Base-by-base conservation (phyloP, 2,888 invertebrate genomes). In the Metellina segmentata region DNA sequence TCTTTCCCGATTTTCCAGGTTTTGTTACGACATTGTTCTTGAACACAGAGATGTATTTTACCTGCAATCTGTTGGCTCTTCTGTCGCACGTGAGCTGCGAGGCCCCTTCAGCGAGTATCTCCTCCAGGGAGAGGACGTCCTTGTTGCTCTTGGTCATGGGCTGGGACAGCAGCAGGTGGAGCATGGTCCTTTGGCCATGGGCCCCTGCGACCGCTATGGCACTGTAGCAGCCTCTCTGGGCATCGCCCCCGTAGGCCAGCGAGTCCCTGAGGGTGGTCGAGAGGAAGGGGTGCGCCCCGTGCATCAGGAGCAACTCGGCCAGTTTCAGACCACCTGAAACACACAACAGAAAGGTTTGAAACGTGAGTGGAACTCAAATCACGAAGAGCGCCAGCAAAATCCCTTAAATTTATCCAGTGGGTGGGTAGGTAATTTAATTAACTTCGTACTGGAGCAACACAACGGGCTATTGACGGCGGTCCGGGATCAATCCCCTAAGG, bases 131-230 rank as follows among this genome's bases (percentile, higher is more conserved):
- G 52, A 98, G 95, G 52, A 98, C 97, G 93, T 98, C 97, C 94
- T 96, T 96, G 94, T 95, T 96, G 93, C 95, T 96, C 70, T 86
- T 90, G 8, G 89, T 96, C 83, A 97, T 95, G 0, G 97, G 97
- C 94, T 97, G 97, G 0, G 97, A 96, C n/a, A 97, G 95, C 51
- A 97, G 95, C 94, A 98, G 97, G 91, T 97, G 97, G 77, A 98
- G 95, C 93, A 97, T 96, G 0, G 96, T 96, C 83, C 98, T 96
- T 85, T 98, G 97, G 0, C 98, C 98, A 94, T 98, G 98, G 0
- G 97, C 97, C 69, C 98, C 98, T 49, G 98, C 98, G 13, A 98
- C 97, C 0, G 98, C 97, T 94, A 98, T 97, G 69, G 98, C 97
- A 94, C 97, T 97, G 94, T 97, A 98, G 94, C 97, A 98, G 1